Conservation (phyloP, 2,888 invertebrate species). For the Omphaloscelis lunosa region DNA sequence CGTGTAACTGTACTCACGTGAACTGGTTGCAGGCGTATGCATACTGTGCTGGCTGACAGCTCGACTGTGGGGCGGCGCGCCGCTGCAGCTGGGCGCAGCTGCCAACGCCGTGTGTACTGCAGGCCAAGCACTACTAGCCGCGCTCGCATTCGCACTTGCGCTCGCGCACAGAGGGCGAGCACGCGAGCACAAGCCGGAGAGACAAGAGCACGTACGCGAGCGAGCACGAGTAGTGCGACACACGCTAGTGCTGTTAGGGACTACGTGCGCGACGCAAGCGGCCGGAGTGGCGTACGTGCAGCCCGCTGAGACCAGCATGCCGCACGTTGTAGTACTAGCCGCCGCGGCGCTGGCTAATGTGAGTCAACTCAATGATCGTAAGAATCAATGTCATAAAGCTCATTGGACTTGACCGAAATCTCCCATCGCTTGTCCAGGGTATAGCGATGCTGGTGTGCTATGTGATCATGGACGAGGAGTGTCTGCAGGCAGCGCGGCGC, state of each 20-base stretch:
- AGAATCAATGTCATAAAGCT: not conserved
- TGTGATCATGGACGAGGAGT: slow-evolving; percentile 91
- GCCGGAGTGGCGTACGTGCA: slow-evolving; percentile 86
- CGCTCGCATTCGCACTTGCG: slow-evolving; percentile 93
- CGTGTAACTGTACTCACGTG: not conserved
- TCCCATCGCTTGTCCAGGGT: slow-evolving; percentile 82
- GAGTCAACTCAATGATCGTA: slow-evolving; percentile 43
- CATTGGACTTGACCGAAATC: accelerated
- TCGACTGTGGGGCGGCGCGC: slow-evolving; percentile 92
- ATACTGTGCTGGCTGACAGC: slow-evolving; percentile 92
- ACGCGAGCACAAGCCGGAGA: slow-evolving; percentile 53
- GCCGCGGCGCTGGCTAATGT: slow-evolving; percentile 83
- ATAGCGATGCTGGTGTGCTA: slow-evolving; percentile 91
- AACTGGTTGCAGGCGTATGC: slow-evolving; percentile 90
- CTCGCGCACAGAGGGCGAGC: slow-evolving; percentile 68
- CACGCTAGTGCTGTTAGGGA: slow-evolving; percentile 80
- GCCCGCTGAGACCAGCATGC: slow-evolving; percentile 78
- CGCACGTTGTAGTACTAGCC: slow-evolving; percentile 79
- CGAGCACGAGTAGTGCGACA: slow-evolving; percentile 78
- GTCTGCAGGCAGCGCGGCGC: slow-evolving; percentile 83
- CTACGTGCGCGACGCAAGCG: slow-evolving; percentile 82
- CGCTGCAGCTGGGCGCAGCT: slow-evolving; percentile 88
- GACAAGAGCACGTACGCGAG: slow-evolving; percentile 89
- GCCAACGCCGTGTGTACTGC: slow-evolving; percentile 92
- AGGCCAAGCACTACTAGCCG: slow-evolving; percentile 92